phyloP scores from a whole-genome alignment of 2,888 invertebrate genomes.

The Melieria omissa region DNA sequence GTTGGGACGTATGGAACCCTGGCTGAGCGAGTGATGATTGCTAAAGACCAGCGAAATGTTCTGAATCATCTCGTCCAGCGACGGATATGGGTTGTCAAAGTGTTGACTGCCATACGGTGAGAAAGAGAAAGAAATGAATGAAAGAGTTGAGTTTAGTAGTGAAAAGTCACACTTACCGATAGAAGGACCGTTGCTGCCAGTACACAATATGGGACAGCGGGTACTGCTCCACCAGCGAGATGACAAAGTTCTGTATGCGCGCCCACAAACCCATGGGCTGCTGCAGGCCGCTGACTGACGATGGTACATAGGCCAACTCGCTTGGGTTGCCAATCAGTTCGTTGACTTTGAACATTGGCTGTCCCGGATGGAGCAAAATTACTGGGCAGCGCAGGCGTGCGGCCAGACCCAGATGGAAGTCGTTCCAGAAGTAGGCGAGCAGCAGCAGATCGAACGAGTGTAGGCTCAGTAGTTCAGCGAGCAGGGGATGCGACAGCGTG shows the following conservation, averaged over 20 bases:
- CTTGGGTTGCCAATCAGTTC: conserved; percentile 44
- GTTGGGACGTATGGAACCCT: conserved; percentile 50
- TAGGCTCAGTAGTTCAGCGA: conserved; percentile 22
- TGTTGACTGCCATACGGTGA: conserved; percentile 40
- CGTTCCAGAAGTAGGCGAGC: conserved; percentile 45
- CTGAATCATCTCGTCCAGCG: conserved; percentile 46
- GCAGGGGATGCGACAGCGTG: conserved; percentile 23
- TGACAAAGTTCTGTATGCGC: conserved; percentile 40
- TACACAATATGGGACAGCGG: conserved; percentile 4
- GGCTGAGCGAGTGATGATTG: conserved; percentile 50
- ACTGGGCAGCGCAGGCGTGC: conserved; percentile 51
- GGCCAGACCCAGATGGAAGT: conserved; percentile 48
- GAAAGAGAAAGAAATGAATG: conserved; percentile 1
- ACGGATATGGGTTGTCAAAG: conserved; percentile 46
- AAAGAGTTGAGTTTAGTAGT: too few species aligned
- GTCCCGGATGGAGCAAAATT: conserved; percentile 41
- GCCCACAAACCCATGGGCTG: conserved; percentile 42
- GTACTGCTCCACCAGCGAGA: background rate
- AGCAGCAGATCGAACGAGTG: conserved; percentile 42
- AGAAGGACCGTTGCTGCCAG: conserved; percentile 13
- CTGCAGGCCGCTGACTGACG: conserved; percentile 28
- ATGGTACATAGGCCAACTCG: conserved; percentile 40
- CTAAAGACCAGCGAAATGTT: conserved; percentile 52
- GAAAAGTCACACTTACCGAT: conserved; percentile 31
- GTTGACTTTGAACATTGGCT: conserved; percentile 27